Base-by-base conservation (phyloP, 2,888 invertebrate species). In the Piscicola geometra region DNA sequence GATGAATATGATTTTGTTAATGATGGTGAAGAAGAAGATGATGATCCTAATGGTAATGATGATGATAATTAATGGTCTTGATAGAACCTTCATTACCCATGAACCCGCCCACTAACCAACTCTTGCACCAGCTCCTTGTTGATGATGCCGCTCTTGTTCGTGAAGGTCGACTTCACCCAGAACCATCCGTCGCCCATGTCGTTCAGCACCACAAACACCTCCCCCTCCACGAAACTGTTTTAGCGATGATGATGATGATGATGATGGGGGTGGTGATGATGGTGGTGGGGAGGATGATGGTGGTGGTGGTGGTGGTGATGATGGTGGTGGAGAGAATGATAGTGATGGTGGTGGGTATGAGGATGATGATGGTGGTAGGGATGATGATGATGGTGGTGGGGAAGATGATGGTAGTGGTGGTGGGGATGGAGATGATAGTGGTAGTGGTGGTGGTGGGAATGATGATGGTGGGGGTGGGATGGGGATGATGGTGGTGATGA, bases 131-230 rank as follows among this genome's bases (percentile, higher is more conserved):
- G 89, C 85, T 96, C 96, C 78, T 92, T 89, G 86, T 96, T 96
- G 82, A 97, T 94, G 89, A 97, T 92, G 81, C 97, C 97, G 78
- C 85, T 84, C 85, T 96, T 94, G 0, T 93, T 93, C 52, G 94
- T 95, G 36, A 93, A 89, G 87, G 94, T 94, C 36, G 94, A 93
- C 0, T 94, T 94, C 60, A 95, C 95, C 97, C 97, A 97, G 52
- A 97, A 88, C 97, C 97, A 97, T 76, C 95, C 95, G 83, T 95
- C 95, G 25, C 94, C 95, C 91, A 97, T 92, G 83, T 96, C 95
- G 84, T 96, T 95, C 87, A 95, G 94, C 47, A 96, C 91, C 83
- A 95, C 93, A 87, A 96, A 96, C 81, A 95, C 93, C 83, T 96
- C 96, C 18, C 95, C 95, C 85, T 84, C 84, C 78, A 82, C 82